Evolutionary conservation across 2,888 invertebrate genomes (phyloP).

Genomic region (Biston stratarius): DNA sequence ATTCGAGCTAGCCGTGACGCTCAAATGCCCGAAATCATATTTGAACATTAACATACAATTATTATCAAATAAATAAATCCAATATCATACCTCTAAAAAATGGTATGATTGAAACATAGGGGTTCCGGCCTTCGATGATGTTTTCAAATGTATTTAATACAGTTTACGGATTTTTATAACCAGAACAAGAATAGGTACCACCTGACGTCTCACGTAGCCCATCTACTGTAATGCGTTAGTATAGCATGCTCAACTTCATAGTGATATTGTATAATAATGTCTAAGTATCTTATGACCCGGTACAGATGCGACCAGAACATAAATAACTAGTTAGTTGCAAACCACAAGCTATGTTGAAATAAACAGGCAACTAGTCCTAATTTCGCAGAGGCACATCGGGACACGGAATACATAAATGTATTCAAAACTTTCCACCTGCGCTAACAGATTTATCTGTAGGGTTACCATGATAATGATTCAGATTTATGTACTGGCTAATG

Average conservation of each 20-base stretch:
- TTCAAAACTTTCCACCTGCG: conserved; percentile 47
- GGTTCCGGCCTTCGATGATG: too few relatives aligned
- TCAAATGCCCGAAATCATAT: too few relatives aligned
- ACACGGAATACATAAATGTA: conserved; percentile 46
- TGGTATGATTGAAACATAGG: too few relatives aligned
- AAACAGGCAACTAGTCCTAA: conserved; percentile 42
- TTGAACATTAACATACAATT: too few relatives aligned
- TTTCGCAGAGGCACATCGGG: conserved; percentile 39
- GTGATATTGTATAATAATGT: conserved; percentile 7
- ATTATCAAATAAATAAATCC: too few relatives aligned
- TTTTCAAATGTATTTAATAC: too few relatives aligned
- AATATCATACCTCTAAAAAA: too few relatives aligned
- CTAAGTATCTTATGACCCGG: conserved; percentile 16
- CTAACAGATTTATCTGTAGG: conserved; percentile 53
- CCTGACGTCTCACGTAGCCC: too few relatives aligned
- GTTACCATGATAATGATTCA: conserved; percentile 9
- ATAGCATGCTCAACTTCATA: neutral
- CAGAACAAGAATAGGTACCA: too few relatives aligned
- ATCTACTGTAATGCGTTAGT: too few relatives aligned
- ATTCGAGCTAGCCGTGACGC: too few relatives aligned
- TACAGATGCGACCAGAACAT: conserved; percentile 18
- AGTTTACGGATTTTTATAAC: too few relatives aligned
- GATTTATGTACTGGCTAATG: neutral
- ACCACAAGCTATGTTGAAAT: conserved; percentile 26
- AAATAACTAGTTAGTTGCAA: conserved; percentile 32